phyloP scores from a whole-genome alignment of 2,113 vertebrate species.

The Meles meles region DNA sequence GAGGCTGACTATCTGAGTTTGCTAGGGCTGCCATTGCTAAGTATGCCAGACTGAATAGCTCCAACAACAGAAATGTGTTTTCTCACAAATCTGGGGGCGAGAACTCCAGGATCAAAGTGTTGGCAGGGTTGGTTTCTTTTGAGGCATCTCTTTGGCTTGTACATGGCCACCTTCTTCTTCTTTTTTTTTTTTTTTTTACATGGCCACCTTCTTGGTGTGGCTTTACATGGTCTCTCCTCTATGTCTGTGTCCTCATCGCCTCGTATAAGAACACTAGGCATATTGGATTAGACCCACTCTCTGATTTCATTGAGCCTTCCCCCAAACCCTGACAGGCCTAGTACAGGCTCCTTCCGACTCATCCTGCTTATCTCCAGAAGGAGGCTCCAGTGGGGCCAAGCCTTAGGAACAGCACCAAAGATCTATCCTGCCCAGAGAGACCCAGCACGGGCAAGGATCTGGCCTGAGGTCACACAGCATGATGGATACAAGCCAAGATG shows the following conservation, averaged over 20 bases:
- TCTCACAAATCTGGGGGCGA: neutral
- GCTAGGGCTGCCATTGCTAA: neutral
- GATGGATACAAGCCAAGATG: neutral
- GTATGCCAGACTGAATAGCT: neutral
- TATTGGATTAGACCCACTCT: neutral
- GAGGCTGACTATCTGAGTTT: neutral
- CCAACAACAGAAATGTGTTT: neutral
- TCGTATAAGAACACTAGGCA: neutral
- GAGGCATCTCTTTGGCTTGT: neutral
- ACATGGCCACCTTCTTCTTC: neutral
- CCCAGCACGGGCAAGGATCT: neutral
- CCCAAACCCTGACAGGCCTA: neutral
- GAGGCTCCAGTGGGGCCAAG: neutral
- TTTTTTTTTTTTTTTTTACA: no score
- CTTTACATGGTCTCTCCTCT: neutral
- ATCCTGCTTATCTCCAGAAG: neutral
- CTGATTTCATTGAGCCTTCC: neutral
- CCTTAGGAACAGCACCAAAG: neutral
- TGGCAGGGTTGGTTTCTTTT: neutral
- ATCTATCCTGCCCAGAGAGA: neutral
- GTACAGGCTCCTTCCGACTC: neutral
- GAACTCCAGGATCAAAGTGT: neutral
- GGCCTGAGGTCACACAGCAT: constrained; percentile 29
- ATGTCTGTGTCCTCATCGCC: neutral
- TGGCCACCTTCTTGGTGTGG: neutral